Evolutionary conservation across 2,888 invertebrate species (phyloP).

Genomic region (Mesorhabditis sp.): DNA sequence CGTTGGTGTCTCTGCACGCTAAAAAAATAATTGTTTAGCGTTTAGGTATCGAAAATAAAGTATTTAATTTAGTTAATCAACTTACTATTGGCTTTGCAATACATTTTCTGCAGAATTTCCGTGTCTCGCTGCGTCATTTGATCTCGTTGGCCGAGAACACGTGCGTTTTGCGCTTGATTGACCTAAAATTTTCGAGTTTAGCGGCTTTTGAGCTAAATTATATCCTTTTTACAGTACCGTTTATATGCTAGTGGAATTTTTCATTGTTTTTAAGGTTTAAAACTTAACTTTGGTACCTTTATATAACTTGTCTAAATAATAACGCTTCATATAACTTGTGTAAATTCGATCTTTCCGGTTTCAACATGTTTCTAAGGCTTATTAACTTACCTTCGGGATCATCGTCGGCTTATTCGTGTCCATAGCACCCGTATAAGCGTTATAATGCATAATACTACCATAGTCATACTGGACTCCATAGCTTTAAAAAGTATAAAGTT

Average conservation of each 20-base stretch:
- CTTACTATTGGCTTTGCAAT: slow-evolving; percentile 27
- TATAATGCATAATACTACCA: slow-evolving; percentile 54
- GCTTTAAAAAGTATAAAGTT: slow-evolving; percentile 17
- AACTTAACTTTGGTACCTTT: too few species aligned
- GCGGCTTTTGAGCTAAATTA: too few species aligned
- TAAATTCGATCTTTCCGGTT: neutral
- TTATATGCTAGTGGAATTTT: too few species aligned
- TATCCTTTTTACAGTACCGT: too few species aligned
- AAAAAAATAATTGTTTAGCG: too few species aligned
- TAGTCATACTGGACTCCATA: slow-evolving; percentile 48
- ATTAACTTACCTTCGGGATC: slow-evolving; percentile 37
- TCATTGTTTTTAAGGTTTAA: too few species aligned
- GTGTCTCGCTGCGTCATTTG: slow-evolving; percentile 27
- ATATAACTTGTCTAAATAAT: too few species aligned
- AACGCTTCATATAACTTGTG: neutral
- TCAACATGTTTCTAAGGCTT: neutral
- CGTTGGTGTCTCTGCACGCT: slow-evolving; percentile 27
- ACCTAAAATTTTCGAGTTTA: slow-evolving; percentile 12
- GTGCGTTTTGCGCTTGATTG: slow-evolving; percentile 11
- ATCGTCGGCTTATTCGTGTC: slow-evolving; percentile 45
- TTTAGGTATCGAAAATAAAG: too few species aligned
- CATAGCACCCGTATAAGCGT: slow-evolving; percentile 44
- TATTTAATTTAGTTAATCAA: too few species aligned
- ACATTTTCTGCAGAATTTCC: slow-evolving; percentile 29
- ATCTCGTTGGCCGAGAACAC: slow-evolving; percentile 34